phyloP scores from a whole-genome alignment of 1,140 invertebrate genomes.

The Drosophila ficusphila region DNA sequence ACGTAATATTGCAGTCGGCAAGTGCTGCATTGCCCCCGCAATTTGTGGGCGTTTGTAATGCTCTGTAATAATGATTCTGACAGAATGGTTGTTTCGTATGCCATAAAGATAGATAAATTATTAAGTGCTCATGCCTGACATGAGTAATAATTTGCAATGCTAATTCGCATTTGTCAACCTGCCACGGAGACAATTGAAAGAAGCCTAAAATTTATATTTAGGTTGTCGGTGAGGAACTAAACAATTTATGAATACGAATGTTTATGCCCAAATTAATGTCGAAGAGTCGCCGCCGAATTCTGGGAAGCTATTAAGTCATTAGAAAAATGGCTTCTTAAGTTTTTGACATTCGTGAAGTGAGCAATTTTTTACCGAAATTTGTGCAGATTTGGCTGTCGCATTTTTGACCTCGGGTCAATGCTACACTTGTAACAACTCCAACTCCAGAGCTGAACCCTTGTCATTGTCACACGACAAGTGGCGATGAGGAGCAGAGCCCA shows the following conservation, averaged over 20 bases:
- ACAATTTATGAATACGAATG: background rate
- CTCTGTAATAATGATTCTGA: conserved; percentile 38
- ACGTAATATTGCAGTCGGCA: conserved; percentile 46
- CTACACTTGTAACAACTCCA: conserved; percentile 5
- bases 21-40: conserved; percentile 33
- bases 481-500: background rate
- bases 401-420: conserved; percentile 23
- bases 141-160: conserved; percentile 48
- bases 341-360: conserved; percentile 6
- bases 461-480: conserved; percentile 42
- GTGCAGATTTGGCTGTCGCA: conserved; percentile 32
- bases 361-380: conserved; percentile 16
- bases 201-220: conserved; percentile 13
- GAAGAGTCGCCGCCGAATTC: conserved; percentile 1
- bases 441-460: conserved; percentile 21
- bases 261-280: conserved; percentile 1
- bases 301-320: conserved; percentile 23
- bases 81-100: conserved; percentile 52
- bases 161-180: conserved; percentile 34
- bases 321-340: conserved; percentile 2
- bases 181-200: conserved; percentile 36
- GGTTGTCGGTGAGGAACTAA: background rate
- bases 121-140: conserved; percentile 39
- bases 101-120: conserved; percentile 56
- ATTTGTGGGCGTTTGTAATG: conserved; percentile 44